Conservation (phyloP, 2,113 vertebrate genomes). For the Oreochromis niloticus region DNA sequence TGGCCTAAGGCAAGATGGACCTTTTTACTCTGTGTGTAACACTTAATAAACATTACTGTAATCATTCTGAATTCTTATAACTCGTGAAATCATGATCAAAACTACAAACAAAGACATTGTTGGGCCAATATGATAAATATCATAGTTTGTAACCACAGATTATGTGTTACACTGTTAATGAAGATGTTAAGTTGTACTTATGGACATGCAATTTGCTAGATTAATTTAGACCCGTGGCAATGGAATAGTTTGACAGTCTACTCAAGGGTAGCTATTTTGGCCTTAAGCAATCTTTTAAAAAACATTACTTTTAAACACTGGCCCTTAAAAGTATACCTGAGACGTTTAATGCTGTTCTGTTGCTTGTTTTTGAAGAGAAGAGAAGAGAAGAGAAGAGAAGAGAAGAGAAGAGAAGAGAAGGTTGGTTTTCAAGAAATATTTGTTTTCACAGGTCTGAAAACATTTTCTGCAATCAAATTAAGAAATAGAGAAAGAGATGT, state of each 20-base stretch:
- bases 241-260: neutral
- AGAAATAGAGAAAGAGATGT: neutral
- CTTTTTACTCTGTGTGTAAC: neutral
- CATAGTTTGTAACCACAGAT: neutral
- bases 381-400: neutral
- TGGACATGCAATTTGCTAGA: neutral
- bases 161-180: neutral
- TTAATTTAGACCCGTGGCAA: slow-evolving; percentile 22
- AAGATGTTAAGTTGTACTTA: neutral
- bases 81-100: neutral
- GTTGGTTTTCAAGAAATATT: neutral
- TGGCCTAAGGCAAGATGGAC: neutral
- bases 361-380: neutral
- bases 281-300: neutral
- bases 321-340: neutral
- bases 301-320: neutral
- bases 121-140: neutral
- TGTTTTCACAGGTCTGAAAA: neutral
- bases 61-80: neutral
- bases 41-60: neutral
- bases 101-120: neutral
- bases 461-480: neutral
- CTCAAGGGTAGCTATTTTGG: neutral
- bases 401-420: neutral
- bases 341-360: neutral